Evolutionary conservation across 2,888 invertebrate species (phyloP).

Genomic region (Limnephilus marmoratus): DNA sequence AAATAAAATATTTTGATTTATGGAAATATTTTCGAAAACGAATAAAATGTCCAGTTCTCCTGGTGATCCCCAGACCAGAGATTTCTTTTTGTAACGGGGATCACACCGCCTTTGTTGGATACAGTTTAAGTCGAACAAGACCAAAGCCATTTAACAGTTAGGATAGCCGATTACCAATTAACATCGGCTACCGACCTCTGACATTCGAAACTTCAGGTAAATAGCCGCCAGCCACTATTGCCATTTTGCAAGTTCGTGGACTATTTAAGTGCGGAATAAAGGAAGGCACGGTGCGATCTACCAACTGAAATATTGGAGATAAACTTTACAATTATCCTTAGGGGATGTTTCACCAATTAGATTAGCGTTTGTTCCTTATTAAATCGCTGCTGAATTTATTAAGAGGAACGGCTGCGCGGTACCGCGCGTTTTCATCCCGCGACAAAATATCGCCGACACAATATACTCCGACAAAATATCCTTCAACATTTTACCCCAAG

Average conservation of each 20-base stretch:
- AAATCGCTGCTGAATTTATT: neutral
- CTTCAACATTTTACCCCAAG: too few species aligned
- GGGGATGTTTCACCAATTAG: neutral
- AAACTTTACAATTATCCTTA: neutral
- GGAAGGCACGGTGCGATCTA: neutral
- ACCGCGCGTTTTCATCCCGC: too few species aligned
- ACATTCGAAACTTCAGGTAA: conserved; percentile 30
- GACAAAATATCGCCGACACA: too few species aligned
- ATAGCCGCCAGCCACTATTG: neutral
- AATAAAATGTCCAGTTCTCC: too few species aligned
- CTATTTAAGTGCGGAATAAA: neutral
- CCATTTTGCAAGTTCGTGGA: neutral
- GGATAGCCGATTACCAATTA: conserved; percentile 52
- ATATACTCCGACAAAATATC: too few species aligned
- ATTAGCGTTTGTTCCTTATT: neutral
- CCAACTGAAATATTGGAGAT: neutral
- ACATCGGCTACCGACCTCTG: conserved; percentile 50
- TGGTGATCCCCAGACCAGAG: neutral
- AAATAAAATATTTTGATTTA: too few species aligned
- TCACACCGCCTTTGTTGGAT: neutral
- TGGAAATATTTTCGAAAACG: too few species aligned
- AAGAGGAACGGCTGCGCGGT: too few species aligned
- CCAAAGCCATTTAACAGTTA: conserved; percentile 41
- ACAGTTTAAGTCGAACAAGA: neutral
- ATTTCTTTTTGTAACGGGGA: neutral